Base-by-base conservation (phyloP, 2,888 invertebrate genomes). In the Halocaridina rubra region DNA sequence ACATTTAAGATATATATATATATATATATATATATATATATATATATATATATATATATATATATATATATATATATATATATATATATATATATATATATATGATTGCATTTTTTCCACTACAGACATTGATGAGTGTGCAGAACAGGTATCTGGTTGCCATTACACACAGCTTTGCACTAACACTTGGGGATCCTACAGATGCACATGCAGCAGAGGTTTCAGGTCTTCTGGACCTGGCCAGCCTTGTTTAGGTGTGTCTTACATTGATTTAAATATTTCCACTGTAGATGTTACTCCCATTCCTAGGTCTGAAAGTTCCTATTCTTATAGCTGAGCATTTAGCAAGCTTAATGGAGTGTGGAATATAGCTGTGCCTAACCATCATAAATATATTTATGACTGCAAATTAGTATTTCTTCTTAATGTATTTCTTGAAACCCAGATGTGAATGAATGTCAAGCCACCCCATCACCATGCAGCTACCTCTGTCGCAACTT, bases 51-150 rank as follows among this genome's bases (percentile, higher is more conserved):
- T n/a, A n/a, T n/a, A 46, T 74, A 22, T 46, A 7, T 46, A 0
- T 22, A 32, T 24, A 59, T 59, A 10, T 59, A 59, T 22, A 22
- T 33, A 32, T 8, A 30, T 22, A 22, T n/a, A 32, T 29, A 72
- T 33, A 67, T 5, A 24, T 27, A 22, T 27, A n/a, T 19, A 24
- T 8, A 32, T 33, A 5, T 72, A 19, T 8, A n/a, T 5, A 0
- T 4, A 22, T 4, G n/a, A 16, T 27, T 22, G 29, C n/a, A 67
- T 33, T 59, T 59, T 22, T n/a, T n/a, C 88, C 89, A 67, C 89
- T 89, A 0, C 90, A 94, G 94, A 94, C 89, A 91, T 94, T 39
- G 93, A 94, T 90, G 94, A 94, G 89, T 94, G 94, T 88, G 64
- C 89, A 24, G 89, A 89, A 88, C 90, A 88, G 89, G 89, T 89